A percentile compares a stretch with the other conserved stretches of the same genome.
Conservation (phyloP, 2,888 invertebrate species). For the Morpho helenor region DNA sequence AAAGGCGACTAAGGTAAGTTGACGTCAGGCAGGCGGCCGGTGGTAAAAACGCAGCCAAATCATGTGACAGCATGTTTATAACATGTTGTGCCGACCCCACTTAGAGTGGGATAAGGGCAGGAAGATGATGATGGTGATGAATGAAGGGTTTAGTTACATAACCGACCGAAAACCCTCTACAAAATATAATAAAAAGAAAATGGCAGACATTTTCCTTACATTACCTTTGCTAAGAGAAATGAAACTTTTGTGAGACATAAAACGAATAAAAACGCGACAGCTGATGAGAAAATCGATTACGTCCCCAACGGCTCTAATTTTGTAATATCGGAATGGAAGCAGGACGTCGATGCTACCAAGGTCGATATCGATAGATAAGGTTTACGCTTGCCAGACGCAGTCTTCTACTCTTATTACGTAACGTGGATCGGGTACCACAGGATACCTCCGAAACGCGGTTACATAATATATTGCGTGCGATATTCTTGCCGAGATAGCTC, state of each 20-base stretch:
- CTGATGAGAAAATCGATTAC: constrained; percentile 24
- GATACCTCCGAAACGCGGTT: constrained; percentile 38
- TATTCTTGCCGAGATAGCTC: constrained; percentile 41
- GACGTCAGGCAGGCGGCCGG: too few relatives aligned
- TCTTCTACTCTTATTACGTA: constrained; percentile 45
- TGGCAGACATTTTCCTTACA: not conserved
- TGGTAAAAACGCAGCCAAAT: too few relatives aligned
- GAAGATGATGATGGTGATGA: too few relatives aligned
- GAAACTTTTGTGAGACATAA: constrained; percentile 5
- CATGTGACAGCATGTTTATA: too few relatives aligned
- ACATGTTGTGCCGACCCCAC: too few relatives aligned
- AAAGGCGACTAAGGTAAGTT: too few relatives aligned
- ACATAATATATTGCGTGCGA: constrained; percentile 52
- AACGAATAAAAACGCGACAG: constrained; percentile 17
- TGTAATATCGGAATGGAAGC: constrained; percentile 18
- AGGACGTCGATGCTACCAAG: constrained; percentile 24
- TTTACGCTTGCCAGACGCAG: constrained; percentile 38
- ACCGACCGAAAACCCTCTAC: too few relatives aligned
- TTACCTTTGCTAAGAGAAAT: not conserved
- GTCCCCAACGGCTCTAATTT: constrained; percentile 18
- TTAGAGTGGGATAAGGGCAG: too few relatives aligned
- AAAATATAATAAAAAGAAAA: too few relatives aligned
- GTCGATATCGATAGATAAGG: constrained; percentile 27
- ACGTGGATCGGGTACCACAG: constrained; percentile 33
- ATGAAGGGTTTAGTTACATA: too few relatives aligned